Percentiles rank a stretch among this genome's conserved stretches.
Conservation (phyloP, 2,113 vertebrate genomes). For the Rafetus swinhoei region DNA sequence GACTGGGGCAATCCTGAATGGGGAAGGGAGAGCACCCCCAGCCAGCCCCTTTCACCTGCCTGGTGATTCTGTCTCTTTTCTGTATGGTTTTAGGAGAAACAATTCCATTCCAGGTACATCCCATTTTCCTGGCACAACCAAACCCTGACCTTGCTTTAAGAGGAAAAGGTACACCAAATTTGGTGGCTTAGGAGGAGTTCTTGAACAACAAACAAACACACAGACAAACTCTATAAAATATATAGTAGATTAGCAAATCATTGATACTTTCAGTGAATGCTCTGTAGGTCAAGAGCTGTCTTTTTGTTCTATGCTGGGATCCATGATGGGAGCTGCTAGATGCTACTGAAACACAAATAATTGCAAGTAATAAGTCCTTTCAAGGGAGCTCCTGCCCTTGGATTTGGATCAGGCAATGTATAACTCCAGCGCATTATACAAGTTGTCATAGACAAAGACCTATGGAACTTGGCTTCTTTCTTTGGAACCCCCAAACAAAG, state of each 20-base stretch:
- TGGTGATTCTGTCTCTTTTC: too few species aligned
- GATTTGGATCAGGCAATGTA: neutral
- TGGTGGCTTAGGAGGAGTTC: too few species aligned
- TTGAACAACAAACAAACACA: too few species aligned
- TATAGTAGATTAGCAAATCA: neutral
- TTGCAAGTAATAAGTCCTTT: neutral
- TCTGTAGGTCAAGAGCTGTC: neutral
- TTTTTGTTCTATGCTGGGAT: neutral
- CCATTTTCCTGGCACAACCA: too few species aligned
- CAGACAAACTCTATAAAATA: too few species aligned
- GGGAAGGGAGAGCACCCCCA: too few species aligned
- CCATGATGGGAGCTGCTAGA: neutral
- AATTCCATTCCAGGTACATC: too few species aligned
- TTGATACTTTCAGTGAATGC: neutral
- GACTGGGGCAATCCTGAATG: too few species aligned
- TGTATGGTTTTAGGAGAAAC: too few species aligned
- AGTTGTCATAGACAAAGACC: neutral
- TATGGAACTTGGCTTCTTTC: neutral
- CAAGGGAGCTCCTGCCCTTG: accelerated
- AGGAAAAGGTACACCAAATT: too few species aligned
- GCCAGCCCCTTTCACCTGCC: too few species aligned
- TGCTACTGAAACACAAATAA: neutral
- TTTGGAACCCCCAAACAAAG: conserved; percentile 11
- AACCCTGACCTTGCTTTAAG: too few species aligned
- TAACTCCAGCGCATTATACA: neutral